Conservation (phyloP, 2,888 invertebrate species). For the Tetragonisca angustula region DNA sequence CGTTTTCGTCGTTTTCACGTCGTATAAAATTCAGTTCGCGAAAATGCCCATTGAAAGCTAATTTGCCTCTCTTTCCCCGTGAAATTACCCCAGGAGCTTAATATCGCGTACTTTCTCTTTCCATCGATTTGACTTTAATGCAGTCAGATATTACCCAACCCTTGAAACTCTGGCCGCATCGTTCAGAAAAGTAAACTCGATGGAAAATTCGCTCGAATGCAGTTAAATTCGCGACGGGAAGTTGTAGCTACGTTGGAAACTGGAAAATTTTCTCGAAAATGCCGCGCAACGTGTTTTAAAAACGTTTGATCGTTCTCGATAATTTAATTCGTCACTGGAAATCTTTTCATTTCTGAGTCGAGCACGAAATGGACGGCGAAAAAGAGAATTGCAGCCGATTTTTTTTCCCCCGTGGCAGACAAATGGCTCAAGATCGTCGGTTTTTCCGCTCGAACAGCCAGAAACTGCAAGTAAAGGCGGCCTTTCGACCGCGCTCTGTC, state of each 20-base stretch:
- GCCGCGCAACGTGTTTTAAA: not conserved
- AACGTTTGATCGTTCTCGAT: too few species aligned
- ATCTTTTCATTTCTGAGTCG: not conserved
- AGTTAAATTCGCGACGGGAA: too few species aligned
- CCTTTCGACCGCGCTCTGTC: slow-evolving; percentile 48
- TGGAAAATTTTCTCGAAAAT: too few species aligned
- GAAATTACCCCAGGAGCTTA: slow-evolving; percentile 1
- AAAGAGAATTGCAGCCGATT: slow-evolving; percentile 3
- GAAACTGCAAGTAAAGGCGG: slow-evolving; percentile 45
- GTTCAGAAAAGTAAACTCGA: not conserved
- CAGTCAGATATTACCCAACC: not conserved
- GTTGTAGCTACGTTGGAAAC: too few species aligned
- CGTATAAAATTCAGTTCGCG: not conserved
- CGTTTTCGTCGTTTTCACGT: not conserved
- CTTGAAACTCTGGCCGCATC: not conserved
- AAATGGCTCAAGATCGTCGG: not conserved
- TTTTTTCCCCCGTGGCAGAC: not conserved
- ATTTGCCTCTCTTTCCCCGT: slow-evolving; percentile 10
- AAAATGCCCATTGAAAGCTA: not conserved
- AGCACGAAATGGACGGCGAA: not conserved
- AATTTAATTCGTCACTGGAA: not conserved
- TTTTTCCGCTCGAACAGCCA: slow-evolving; percentile 47
- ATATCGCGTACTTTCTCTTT: slow-evolving; percentile 16
- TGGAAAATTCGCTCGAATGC: not conserved
- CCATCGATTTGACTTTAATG: slow-evolving; percentile 21